Evolutionary conservation across 2,888 invertebrate genomes (phyloP), one percentile per base, ranked within the genome.

Genomic region (Drepana falcataria): DNA sequence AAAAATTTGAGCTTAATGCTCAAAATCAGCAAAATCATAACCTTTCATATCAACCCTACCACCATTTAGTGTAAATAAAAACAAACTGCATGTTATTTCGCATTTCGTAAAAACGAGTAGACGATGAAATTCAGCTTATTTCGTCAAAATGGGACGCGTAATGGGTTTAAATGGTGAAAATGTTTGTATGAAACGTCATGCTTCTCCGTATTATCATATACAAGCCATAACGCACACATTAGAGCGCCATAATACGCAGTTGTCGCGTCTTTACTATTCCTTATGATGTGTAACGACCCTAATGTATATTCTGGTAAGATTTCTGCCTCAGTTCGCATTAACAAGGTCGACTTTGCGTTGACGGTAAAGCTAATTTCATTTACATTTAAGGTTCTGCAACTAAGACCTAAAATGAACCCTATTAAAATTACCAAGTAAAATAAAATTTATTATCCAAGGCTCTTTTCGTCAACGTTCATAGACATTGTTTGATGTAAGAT

Each of bases 321-420:
- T 21, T 21, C 65, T 58, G 55, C 61, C 60, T 55, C 56, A 55
- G 53, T 52, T 52, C 60, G 59, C 57, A 63, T 63, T 57, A 59
- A 64, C 35, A 49, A 40, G 49, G 65, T 63, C 60, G 66, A 71
- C 69, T 71, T 68, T 64, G 56, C 66, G 55, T 62, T 61, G 61
- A 73, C 63, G 69, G 62, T 64, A 64, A 72, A 75, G 79, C 79
- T 82, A 81, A 83, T 82, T 81, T 72, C 64, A 66, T 79, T 81
- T 79, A 74, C 79, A 78, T 76, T 75, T 77, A 65, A 60, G 44
- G 44, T 44, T 9, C 40, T 9, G 5, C 9, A 44, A 44, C 9
- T 9, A 6, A 7, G 7, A 2, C 44, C 9, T 6, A 9, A 9
- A 44, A 9, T 44, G 3, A 9, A 44, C 21, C 21, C 21, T 21